Base-by-base conservation (phyloP, 1,140 invertebrate species). In the Geopemphigus sp. region DNA sequence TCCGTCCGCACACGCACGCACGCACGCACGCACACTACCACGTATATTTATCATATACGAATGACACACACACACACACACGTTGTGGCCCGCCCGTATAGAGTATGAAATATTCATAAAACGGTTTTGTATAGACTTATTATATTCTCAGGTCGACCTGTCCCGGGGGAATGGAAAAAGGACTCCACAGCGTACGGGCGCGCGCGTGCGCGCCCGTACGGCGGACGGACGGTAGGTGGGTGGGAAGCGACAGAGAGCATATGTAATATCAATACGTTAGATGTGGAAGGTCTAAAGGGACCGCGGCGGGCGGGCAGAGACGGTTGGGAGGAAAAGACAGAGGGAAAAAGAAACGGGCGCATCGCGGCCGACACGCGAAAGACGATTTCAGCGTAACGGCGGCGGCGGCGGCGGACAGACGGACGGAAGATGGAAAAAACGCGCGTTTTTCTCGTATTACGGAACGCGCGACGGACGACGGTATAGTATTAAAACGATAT, bases 51-150 rank as follows among this genome's bases (percentile, higher is more conserved):
- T n/a, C n/a, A n/a, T n/a, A n/a, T 10, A 19, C 26, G 3, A 19
- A 61, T 14, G 22, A 66, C 19, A 45, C 63, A 64, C 32, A 10
- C 29, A 12, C 63, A 45, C 17, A 45, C 5, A 0, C n/a, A n/a
- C 39, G 32, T 5, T 6, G 64, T 57, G 19, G n/a, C 19, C 12
- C 8, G 26, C 29, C 19, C n/a, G n/a, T n/a, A n/a, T n/a, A 19
- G 19, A 19, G 19, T 73, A 74, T 74, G 72, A 74, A 74, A 74
- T 74, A 74, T 74, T 74, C 72, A 74, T 74, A 74, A 74, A 74
- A 57, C 29, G 54, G 72, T 74, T 57, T 74, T 29, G 50, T 57
- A 32, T 57, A 74, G 72, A 74, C 72, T 74, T 74, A 74, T 74
- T 74, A 74, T 74, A 74, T 57, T 74, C 26, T 74, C 53, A 45